Base-by-base conservation (phyloP, 2,888 invertebrate species). In the Craniophora ligustri region DNA sequence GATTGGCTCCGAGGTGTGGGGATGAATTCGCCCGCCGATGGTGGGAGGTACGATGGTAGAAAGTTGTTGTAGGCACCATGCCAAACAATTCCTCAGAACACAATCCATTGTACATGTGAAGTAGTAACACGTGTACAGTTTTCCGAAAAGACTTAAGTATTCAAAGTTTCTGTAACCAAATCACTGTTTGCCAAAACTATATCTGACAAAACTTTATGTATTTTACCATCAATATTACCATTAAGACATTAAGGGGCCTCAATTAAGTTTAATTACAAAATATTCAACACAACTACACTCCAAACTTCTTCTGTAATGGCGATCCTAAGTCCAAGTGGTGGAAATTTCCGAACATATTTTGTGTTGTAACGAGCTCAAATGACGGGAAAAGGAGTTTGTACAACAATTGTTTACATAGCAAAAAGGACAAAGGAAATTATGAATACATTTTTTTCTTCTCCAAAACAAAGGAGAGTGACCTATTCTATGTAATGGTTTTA, bases 391-490 rank as follows among this genome's bases (percentile, higher is more conserved):
- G 64, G 72, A 69, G 55, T 56, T 57, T 64, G 45, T 50, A 51
- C 45, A 68, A 54, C 59, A 72, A 69, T 41, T 68, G 72, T 68
- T 63, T 48, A 57, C 56, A 54, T 44, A 54, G 23, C 26, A 38
- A 11, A 46, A 36, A 64, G 63, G 64, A 77, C 79, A 77, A 78
- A 81, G 72, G 70, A 76, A 26, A 78, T 79, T 82, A 85, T 83
- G 82, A 86, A 84, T 84, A 79, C 80, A 67, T 77, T 78, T 85
- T 82, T 82, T 80, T 82, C n/a, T n/a, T n/a, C 78, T 81, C 26
- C 21, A 34, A 36, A 78, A 69, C 69, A 76, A 72, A 76, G 78
- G 76, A 75, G 74, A 75, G 69, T 76, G 76, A 77, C 80, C 79
- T 75, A 82, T 85, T 84, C 82, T 54, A 61, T 76, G 79, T 79